These are phyloP conservation scores for Drosophila rubida DNA, from an alignment of 2,888 invertebrate genomes.

Conservation along the genomic window DNA sequence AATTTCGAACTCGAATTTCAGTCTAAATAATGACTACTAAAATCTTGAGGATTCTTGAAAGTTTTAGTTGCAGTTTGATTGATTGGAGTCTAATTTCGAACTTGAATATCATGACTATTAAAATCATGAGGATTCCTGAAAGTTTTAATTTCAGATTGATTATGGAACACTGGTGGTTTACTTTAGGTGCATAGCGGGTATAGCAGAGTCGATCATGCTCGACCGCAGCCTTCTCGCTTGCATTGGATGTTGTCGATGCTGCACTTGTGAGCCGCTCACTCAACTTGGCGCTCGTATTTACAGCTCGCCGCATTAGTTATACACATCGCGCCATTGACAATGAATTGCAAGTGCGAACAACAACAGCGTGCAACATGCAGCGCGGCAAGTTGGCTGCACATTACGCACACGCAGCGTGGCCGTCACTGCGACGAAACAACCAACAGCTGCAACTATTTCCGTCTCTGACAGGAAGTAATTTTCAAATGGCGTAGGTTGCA, in stretches of 20 bases:
- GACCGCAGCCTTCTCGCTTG: not conserved
- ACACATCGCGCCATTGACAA: conserved; percentile 71
- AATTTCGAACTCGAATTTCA: too few species aligned
- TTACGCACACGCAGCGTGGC: conserved; percentile 71
- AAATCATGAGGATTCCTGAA: too few species aligned
- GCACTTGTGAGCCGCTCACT: conserved; percentile 49
- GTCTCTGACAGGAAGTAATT: conserved; percentile 65
- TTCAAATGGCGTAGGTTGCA: conserved; percentile 50
- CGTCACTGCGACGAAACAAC: conserved; percentile 47
- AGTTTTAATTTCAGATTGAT: too few species aligned
- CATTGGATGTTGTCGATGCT: conserved; percentile 14
- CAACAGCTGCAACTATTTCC: conserved; percentile 59
- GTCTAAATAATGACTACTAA: too few species aligned
- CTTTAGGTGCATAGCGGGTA: too few species aligned
- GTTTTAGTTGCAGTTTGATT: too few species aligned
- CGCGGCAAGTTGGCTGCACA: conserved; percentile 21
- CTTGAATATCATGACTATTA: too few species aligned
- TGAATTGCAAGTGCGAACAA: conserved; percentile 65
- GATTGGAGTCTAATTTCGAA: too few species aligned
- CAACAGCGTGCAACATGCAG: conserved; percentile 42
- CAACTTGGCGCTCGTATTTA: conserved; percentile 23
- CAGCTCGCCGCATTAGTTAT: conserved; percentile 49
- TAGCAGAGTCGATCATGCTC: too few species aligned
- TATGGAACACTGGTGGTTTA: too few species aligned
- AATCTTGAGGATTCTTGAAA: too few species aligned